phyloP scores from a whole-genome alignment of 2,113 vertebrate species.

The Bujurquina vittata region DNA sequence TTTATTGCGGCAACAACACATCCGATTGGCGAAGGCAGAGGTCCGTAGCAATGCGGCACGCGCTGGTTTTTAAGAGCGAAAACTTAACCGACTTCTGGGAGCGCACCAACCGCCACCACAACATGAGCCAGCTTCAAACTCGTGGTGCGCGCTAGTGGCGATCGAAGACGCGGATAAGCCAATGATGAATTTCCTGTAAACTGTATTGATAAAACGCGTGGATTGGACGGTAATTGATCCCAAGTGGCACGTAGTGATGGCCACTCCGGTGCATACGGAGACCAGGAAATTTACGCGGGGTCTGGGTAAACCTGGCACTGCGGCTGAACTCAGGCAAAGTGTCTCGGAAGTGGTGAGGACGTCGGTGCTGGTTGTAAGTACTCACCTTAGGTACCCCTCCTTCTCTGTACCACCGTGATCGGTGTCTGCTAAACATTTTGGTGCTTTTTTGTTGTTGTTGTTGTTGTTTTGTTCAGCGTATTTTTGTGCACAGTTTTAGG shows the following conservation, averaged over 20 bases:
- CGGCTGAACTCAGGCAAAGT: slow-evolving; percentile 95
- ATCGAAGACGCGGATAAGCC: slow-evolving; percentile 25
- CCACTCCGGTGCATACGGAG: slow-evolving; percentile 81
- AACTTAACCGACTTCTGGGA: slow-evolving; percentile 18
- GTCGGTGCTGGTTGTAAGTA: slow-evolving; percentile 92
- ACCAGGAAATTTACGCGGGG: slow-evolving; percentile 94
- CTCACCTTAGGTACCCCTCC: slow-evolving; percentile 13
- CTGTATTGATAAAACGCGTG: background rate
- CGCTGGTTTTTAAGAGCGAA: slow-evolving; percentile 3
- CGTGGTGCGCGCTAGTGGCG: slow-evolving; percentile 36
- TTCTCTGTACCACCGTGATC: no score
- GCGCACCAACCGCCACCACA: slow-evolving; percentile 15
- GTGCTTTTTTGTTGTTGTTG: background rate
- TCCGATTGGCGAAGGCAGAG: background rate
- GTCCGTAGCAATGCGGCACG: background rate
- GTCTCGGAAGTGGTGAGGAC: slow-evolving; percentile 95
- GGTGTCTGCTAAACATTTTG: background rate
- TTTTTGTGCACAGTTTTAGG: background rate
- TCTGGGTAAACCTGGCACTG: slow-evolving; percentile 94
- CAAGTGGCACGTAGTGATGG: slow-evolving; percentile 61
- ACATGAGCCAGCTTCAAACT: slow-evolving; percentile 53
- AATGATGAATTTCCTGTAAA: slow-evolving; percentile 30
- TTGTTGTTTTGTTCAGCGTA: background rate
- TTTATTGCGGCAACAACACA: slow-evolving; percentile 38
- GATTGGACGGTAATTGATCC: slow-evolving; percentile 39